Evolutionary conservation across 2,888 invertebrate species (phyloP), one percentile per base, ranked within the genome.

Genomic region (Notodonta ziczac): DNA sequence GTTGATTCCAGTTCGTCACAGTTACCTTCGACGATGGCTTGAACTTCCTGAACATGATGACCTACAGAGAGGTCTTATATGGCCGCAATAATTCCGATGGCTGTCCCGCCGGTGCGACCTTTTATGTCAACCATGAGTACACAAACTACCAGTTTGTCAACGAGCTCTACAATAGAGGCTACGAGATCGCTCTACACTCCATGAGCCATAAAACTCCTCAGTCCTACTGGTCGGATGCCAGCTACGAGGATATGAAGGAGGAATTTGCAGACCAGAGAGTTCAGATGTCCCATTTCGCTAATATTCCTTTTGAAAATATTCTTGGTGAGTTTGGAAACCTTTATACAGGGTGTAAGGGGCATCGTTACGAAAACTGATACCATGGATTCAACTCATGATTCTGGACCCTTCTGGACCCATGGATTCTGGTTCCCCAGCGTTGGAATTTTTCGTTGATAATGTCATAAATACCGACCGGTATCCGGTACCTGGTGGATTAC

Each of bases 61-160:
- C 94, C 56, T 96, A 96, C 78, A 82, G 94, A 10, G 77, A 90
- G 0, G 72, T 95, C 0, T 84, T 96, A 5, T 89, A 86, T 60
- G 80, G 84, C 13, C 86, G 96, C 0, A 77, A 56, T 4, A 97
- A 97, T 85, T 95, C 95, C 0, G 96, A 97, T 79, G 94, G 94
- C 1, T 96, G 96, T 63, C 92, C 93, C 0, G 94, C 94, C 0
- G 93, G 95, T 0, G 94, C 94, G 50, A 97, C 97, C 0, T 96
- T 96, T 85, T 97, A 95, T 82, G 91, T 97, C 44, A 96, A 95
- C 46, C 97, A 97, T 75, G 96, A 96, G 67, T 97, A 96, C 81
- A 96, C 96, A 0, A 95, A 96, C 83, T 97, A 97, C 76, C 84
- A 89, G 6, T 73, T 93, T 14, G 91, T 96, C 4, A 95, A 96